Percentiles rank a stretch among this genome's conserved stretches.
Evolutionary conservation across 1,140 invertebrate genomes (phyloP).

Genomic region (Callitettix versicolor): DNA sequence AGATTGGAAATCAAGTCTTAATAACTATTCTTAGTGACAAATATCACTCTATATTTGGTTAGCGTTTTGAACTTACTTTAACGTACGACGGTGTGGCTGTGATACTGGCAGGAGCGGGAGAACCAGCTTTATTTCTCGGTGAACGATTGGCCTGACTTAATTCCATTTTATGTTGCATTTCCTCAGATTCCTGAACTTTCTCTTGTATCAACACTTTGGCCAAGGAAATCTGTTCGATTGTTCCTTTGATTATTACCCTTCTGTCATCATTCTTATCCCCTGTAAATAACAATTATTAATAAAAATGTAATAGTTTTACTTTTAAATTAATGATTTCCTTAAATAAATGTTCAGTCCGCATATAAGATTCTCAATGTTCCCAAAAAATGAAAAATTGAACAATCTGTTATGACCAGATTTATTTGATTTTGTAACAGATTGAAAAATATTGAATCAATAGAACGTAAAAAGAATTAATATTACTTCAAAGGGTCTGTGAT

Average conservation of each 20-base stretch:
- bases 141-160: slow-evolving; percentile 37
- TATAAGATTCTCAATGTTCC: not conserved
- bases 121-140: slow-evolving; percentile 32
- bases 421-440: not conserved
- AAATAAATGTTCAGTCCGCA: not conserved
- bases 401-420: not conserved
- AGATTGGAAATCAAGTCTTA: no score
- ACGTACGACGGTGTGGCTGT: not conserved
- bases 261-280: slow-evolving; percentile 15
- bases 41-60: no score
- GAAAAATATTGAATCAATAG: not conserved
- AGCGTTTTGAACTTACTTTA: not conserved
- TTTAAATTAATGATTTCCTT: not conserved
- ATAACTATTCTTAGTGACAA: no score
- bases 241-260: slow-evolving; percentile 45
- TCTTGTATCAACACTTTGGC: slow-evolving; percentile 48
- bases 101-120: not conserved
- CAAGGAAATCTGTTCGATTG: slow-evolving; percentile 43
- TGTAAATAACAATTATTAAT: slow-evolving; percentile 6
- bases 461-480: not conserved
- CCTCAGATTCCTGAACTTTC: slow-evolving; percentile 43
- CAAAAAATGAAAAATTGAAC: no score
- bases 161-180: slow-evolving; percentile 36
- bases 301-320: not conserved
- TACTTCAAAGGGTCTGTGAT: no score